Percentiles rank a stretch among this genome's conserved stretches.
Conservation (phyloP, 2,888 invertebrate species). For the Rhamphomyia laevipes region DNA sequence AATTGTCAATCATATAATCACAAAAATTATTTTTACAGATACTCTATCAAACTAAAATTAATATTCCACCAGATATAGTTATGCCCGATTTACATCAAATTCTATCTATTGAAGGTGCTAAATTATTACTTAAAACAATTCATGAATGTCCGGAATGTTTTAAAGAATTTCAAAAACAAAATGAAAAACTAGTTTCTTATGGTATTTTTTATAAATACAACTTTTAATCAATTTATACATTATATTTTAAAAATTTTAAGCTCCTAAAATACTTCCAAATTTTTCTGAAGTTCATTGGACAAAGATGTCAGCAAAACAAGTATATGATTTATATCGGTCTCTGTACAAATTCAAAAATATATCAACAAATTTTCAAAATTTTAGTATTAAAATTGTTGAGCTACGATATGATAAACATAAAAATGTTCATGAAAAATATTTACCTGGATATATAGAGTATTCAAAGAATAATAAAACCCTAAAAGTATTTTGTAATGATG, state of each 20-base stretch:
- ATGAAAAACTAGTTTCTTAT: conserved; percentile 49
- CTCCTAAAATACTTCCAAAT: conserved; percentile 56
- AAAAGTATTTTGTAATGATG: conserved; percentile 53
- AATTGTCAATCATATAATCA: neutral
- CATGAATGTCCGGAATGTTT: conserved; percentile 47
- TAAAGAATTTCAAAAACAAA: conserved; percentile 47
- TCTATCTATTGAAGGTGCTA: conserved; percentile 56
- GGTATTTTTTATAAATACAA: conserved; percentile 42
- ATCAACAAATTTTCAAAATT: conserved; percentile 48
- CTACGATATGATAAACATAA: conserved; percentile 23
- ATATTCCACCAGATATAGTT: conserved; percentile 45
- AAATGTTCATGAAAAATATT: neutral
- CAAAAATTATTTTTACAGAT: conserved; percentile 22
- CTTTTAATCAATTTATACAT: neutral
- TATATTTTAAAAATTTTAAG: conserved; percentile 39
- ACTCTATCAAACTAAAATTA: conserved; percentile 43
- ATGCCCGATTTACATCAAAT: conserved; percentile 52
- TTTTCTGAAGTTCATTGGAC: conserved; percentile 55
- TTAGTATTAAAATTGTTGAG: conserved; percentile 50
- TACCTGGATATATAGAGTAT: conserved; percentile 49
- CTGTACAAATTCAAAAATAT: conserved; percentile 51
- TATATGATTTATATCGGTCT: conserved; percentile 62
- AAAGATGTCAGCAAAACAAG: conserved; percentile 46
- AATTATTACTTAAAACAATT: conserved; percentile 51
- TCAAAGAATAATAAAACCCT: conserved; percentile 45